Evolutionary conservation across 2,797 vertebrate genomes (phyloP), one percentile per base, ranked within the genome.

Genomic region (Acipenser oxyrinchus): DNA sequence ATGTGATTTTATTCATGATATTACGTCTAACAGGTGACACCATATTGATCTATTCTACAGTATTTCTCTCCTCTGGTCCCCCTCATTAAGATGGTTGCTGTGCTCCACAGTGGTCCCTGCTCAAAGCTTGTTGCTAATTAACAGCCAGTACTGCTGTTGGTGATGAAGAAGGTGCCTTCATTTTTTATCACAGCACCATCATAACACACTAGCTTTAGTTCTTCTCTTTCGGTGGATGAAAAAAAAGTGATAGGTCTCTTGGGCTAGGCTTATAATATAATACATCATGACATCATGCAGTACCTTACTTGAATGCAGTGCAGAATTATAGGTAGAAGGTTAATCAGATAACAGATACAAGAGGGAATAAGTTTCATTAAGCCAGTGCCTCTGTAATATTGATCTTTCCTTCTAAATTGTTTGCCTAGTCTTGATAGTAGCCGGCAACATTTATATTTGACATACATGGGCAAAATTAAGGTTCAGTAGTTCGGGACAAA

Each of bases 281-380:
- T 62, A 64, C 69, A 57, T 59, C 60, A 59, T 70, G 65, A 63
- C 48, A 49, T 66, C 60, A 51, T 63, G 51, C 60, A 13, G 49
- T 49, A 12, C 55, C n/a, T 11, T 64, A n/a, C 48, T 60, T 69
- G 68, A 65, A 58, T 58, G 37, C 51, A 10, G 13, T 1, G 10
- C 60, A 11, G 48, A 49, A 49, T 61, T 59, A 8, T 13, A 61
- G 51, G n/a, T 12, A 48, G 6, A 65, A 55, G 6, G 23, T 60
- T 66, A 63, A n/a, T 66, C 60, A 49, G 18, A 62, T 48, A 51
- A 66, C 64, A 60, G 49, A 23, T 55, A 48, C 11, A 18, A 65
- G 63, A 15, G 7, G 18, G 48, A 13, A 10, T 10, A 23, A 49
- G 10, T 59, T 59, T 64, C 18, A 65, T 60, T 69, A 48, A 65